Conservation (phyloP, 2,113 vertebrate genomes). For the Mionectes macconnelli region DNA sequence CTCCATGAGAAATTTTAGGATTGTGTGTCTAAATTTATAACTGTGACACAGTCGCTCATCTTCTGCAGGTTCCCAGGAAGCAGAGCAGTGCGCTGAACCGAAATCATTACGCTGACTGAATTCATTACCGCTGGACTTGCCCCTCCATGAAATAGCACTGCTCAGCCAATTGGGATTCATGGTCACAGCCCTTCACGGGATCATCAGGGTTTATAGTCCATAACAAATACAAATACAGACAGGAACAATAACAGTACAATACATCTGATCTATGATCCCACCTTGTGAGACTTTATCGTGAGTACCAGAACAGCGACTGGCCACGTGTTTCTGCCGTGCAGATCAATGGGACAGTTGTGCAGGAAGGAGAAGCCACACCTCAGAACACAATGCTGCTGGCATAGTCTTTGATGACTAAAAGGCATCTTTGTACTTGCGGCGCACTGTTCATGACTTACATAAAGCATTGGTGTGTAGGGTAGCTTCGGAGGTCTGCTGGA, state of each 20-base stretch:
- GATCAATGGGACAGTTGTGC: accelerated
- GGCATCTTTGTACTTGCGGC: neutral
- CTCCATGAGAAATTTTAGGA: conserved; percentile 20
- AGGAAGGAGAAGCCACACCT: neutral
- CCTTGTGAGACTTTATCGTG: neutral
- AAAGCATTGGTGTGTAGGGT: neutral
- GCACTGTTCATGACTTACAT: neutral
- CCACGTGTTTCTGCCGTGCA: neutral
- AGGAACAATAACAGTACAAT: conserved; percentile 30
- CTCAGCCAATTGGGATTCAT: conserved; percentile 62
- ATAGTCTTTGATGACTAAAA: neutral
- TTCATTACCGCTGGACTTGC: conserved; percentile 33
- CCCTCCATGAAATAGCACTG: conserved; percentile 51
- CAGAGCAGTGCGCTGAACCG: conserved; percentile 47
- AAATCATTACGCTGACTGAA: conserved; percentile 55
- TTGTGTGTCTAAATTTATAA: conserved; percentile 51
- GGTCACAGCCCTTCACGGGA: conserved; percentile 48
- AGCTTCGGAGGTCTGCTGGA: neutral
- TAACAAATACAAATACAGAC: conserved; percentile 70
- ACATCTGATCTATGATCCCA: conserved; percentile 18
- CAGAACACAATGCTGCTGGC: neutral
- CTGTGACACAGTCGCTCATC: conserved; percentile 18
- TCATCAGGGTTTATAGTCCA: conserved; percentile 69
- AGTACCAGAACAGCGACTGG: neutral
- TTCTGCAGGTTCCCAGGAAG: conserved; percentile 54